phyloP scores from a whole-genome alignment of 2,888 invertebrate species.

The Kryphioiulus occultus region DNA sequence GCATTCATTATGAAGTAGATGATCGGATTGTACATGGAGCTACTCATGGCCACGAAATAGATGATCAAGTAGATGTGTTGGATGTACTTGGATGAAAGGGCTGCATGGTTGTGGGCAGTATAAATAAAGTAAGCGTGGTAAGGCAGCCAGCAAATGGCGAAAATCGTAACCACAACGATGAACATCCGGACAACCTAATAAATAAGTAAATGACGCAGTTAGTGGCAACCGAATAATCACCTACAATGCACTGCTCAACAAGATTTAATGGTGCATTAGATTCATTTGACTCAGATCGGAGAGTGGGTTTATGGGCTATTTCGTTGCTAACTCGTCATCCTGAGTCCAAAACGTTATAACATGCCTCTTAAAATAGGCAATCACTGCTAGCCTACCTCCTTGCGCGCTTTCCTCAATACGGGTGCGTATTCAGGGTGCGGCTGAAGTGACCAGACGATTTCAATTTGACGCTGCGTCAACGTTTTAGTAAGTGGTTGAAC shows the following conservation, averaged over 20 bases:
- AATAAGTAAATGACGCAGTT: conserved; percentile 3
- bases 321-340: background rate
- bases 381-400: background rate
- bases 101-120: conserved; percentile 70
- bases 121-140: conserved; percentile 88
- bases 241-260: background rate
- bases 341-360: background rate
- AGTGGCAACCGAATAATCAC: background rate
- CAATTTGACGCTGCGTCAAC: too few species aligned
- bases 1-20: conserved; percentile 95
- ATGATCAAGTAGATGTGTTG: conserved; percentile 86
- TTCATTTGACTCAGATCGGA: background rate
- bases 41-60: conserved; percentile 92
- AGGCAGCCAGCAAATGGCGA: conserved; percentile 88
- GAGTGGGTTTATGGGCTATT: background rate
- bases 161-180: conserved; percentile 83
- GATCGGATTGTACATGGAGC: conserved; percentile 90
- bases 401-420: too few species aligned
- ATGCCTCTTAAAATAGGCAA: background rate
- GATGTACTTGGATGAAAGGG: conserved; percentile 72
- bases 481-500: too few species aligned
- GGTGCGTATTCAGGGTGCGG: too few species aligned
- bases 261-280: background rate
- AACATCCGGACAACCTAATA: conserved; percentile 88
- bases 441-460: background rate